These are phyloP conservation scores for Montipora capricornis DNA, from an alignment of 64 coral and sea anemone genomes.

Conservation along the genomic window DNA sequence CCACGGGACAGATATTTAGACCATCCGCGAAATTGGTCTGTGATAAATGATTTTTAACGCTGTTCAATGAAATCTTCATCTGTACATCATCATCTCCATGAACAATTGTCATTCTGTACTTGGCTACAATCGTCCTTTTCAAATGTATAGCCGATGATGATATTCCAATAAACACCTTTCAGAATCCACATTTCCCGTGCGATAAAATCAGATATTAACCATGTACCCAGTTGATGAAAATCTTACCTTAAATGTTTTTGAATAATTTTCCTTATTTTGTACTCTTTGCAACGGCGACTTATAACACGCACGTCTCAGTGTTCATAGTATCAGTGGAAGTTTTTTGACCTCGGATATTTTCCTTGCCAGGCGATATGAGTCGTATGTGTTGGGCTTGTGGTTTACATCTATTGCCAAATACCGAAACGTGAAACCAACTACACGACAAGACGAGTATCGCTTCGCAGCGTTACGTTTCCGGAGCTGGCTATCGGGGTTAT, in stretches of 20 bases:
- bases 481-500: not conserved
- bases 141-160: not conserved
- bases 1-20: too few species aligned
- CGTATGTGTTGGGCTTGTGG: not conserved
- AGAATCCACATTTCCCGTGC: not conserved
- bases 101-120: not conserved
- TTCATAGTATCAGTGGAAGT: too few species aligned
- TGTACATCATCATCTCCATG: not conserved
- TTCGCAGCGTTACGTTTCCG: constrained; percentile 11
- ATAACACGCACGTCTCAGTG: not conserved
- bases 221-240: constrained; percentile 25
- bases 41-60: not conserved
- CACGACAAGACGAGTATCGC: not conserved
- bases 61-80: not conserved
- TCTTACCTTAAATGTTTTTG: constrained; percentile 22
- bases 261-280: not conserved
- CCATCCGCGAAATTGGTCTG: too few species aligned
- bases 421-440: constrained; percentile 20
- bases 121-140: too few species aligned
- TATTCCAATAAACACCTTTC: not conserved
- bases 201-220: constrained; percentile 32
- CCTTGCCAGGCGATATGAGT: constrained; percentile 15
- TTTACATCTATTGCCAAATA: constrained; percentile 38
- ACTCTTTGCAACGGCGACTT: not conserved
- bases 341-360: not conserved